Conservation (phyloP, 2,113 vertebrate species). For the Bostrychus sinensis region DNA sequence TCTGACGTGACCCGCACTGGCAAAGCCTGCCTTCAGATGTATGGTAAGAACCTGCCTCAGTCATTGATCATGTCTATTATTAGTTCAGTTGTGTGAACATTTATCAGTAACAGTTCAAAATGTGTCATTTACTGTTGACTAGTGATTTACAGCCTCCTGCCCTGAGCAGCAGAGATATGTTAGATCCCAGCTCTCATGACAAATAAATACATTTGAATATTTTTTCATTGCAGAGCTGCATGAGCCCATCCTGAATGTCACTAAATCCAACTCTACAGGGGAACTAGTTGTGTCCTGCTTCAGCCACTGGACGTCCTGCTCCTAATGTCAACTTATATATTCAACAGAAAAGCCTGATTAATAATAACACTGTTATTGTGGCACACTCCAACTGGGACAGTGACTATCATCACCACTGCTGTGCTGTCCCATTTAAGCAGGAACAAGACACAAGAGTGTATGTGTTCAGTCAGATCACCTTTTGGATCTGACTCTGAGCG, state of each 20-base stretch:
- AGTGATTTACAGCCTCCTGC: too few relatives aligned
- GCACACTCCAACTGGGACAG: conserved; percentile 35
- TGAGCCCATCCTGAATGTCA: conserved; percentile 24
- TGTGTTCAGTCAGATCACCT: not conserved
- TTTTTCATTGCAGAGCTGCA: conserved; percentile 48
- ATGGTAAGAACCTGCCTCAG: conserved; percentile 33
- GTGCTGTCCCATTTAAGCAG: not conserved
- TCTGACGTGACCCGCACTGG: conserved; percentile 12
- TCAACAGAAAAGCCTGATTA: not conserved
- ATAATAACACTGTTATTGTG: not conserved
- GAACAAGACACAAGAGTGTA: not conserved
- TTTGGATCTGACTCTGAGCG: not conserved
- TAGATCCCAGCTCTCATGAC: too few relatives aligned
- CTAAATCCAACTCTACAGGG: not conserved
- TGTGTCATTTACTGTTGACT: too few relatives aligned
- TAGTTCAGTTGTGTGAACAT: not conserved
- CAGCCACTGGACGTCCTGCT: conserved; percentile 50
- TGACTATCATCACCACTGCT: conserved; percentile 31
- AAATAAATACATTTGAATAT: too few relatives aligned
- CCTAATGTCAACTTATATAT: conserved; percentile 29
- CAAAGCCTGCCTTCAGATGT: conserved; percentile 34
- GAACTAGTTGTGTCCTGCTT: conserved; percentile 45
- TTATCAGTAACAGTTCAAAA: too few relatives aligned
- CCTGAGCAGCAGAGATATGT: too few relatives aligned
- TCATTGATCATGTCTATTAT: too few relatives aligned